Evolutionary conservation across 2,888 invertebrate genomes (phyloP), one percentile per base, ranked within the genome.

Genomic region (Volucella inflata): DNA sequence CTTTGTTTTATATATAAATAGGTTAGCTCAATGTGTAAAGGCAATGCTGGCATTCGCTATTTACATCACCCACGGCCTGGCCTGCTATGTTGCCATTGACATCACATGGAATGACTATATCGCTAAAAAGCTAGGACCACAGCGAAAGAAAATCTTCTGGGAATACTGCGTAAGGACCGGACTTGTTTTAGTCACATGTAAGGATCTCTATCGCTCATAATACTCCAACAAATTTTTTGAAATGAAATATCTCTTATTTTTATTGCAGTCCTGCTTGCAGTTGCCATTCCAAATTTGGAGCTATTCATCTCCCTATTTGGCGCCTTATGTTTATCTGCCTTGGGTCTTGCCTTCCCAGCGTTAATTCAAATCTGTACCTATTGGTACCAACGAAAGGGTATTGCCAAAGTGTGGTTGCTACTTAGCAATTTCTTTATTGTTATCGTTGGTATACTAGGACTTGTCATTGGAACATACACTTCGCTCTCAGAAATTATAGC

Each of bases 51-150:
- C 97, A 0, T 92, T 96, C 87, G 95, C 97, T 0, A 98, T 99
- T 88, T 98, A 96, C 92, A 95, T 98, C 71, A 97, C 98, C 0
- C 99, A 99, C 91, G 96, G 96, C 0, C 93, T 99, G 44, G 98
- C 98, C 89, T 97, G 98, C 92, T 99, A 98, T 92, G 99, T 99
- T 1, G 98, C 99, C 8, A 96, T 98, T 88, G 97, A 97, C 89
- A 97, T 99, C 87, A 93, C 97, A 57, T 98, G 98, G 97, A 97
- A 96, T 89, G 95, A 95, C 75, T 96, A 95, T 90, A 92, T 96
- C 9, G 92, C 93, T 14, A 93, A 93, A 9, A 93, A 92, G 87
- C 92, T 96, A 55, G 94, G 94, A 60, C 94, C 94, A 89, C 94
- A 93, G 91, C 93, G 94, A 6, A 93, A 93, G 87, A 94, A 94